These are phyloP conservation scores for Paracyclopina nana DNA, from an alignment of 1,140 invertebrate genomes.

Conservation along the genomic window DNA sequence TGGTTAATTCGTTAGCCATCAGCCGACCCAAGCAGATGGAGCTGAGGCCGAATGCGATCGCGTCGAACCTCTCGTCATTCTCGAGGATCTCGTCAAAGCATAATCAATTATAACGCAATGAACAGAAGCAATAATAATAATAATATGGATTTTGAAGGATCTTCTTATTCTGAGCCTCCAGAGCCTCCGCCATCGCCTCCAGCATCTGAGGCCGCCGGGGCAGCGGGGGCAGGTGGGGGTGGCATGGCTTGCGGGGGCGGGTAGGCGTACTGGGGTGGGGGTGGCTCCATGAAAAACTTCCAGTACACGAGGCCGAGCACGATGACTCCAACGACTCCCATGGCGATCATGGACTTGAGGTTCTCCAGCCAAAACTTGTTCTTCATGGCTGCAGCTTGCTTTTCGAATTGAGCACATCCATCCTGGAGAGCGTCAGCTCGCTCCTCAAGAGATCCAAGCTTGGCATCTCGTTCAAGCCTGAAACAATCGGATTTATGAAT, in stretches of 20 bases:
- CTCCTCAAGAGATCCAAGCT: conserved; percentile 12
- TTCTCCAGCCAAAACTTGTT: conserved; percentile 17
- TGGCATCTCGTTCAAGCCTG: conserved; percentile 10
- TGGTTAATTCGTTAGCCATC: too few relatives aligned
- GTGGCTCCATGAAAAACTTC: conserved; percentile 12
- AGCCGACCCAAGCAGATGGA: too few relatives aligned
- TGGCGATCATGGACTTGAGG: conserved; percentile 15
- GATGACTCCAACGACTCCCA: conserved; percentile 10
- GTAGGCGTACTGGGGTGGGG: conserved; percentile 5
- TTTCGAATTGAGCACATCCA: conserved; percentile 92
- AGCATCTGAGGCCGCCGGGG: neutral
- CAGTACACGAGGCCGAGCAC: conserved; percentile 13
- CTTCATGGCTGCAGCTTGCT: conserved; percentile 33
- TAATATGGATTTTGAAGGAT: too few relatives aligned
- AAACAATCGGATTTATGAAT: too few relatives aligned
- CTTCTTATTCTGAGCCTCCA: neutral
- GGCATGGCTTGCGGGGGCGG: neutral
- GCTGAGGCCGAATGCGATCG: too few relatives aligned
- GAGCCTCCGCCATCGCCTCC: neutral
- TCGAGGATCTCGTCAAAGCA: neutral
- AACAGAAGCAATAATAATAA: too few relatives aligned
- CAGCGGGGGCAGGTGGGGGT: conserved; percentile 4
- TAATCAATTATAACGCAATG: too few relatives aligned
- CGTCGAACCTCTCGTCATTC: neutral
- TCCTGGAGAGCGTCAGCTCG: conserved; percentile 69